These are phyloP conservation scores for Antechinus flavipes DNA, from an alignment of 2,113 vertebrate species.

Conservation along the genomic window DNA sequence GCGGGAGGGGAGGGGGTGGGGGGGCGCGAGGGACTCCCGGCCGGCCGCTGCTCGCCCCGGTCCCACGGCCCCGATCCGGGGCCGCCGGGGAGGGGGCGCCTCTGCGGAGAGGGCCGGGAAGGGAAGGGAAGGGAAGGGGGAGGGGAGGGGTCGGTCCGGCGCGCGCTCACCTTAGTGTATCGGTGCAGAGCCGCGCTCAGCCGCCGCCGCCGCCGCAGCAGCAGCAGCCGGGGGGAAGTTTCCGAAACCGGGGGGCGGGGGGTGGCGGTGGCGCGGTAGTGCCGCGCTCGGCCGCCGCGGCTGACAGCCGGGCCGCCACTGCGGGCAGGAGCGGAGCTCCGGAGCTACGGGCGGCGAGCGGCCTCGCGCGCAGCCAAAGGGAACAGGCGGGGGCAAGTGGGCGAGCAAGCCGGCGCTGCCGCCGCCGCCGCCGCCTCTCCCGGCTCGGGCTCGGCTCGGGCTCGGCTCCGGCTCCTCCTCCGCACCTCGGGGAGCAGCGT, in stretches of 20 bases:
- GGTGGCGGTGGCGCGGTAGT: no score
- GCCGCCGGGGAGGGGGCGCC: conserved; percentile 66
- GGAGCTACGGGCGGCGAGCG: conserved; percentile 63
- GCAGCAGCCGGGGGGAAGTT: conserved; percentile 68
- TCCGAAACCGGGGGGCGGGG: conserved; percentile 58
- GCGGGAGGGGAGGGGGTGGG: conserved; percentile 34
- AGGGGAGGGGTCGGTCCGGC: conserved; percentile 23
- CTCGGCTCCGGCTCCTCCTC: conserved; percentile 61
- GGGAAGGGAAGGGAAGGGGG: conserved; percentile 62
- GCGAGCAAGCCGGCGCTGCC: not conserved
- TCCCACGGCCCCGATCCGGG: conserved; percentile 76
- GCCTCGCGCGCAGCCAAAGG: conserved; percentile 65
- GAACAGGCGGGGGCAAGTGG: not conserved
- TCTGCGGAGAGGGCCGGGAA: conserved; percentile 42
- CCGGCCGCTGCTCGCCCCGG: not conserved
- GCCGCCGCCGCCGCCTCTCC: conserved; percentile 24
- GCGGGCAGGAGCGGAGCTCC: conserved; percentile 36
- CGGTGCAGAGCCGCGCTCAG: conserved; percentile 48
- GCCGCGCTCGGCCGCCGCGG: conserved; percentile 17
- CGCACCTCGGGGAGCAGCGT: conserved; percentile 75
- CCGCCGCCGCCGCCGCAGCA: conserved; percentile 44
- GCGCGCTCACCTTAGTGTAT: conserved; percentile 64
- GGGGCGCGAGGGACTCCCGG: conserved; percentile 50
- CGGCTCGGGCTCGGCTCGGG: conserved; percentile 69
- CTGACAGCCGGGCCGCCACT: conserved; percentile 35